Base-by-base conservation (phyloP, 2,888 invertebrate genomes). In the Itoplectis maculator region DNA sequence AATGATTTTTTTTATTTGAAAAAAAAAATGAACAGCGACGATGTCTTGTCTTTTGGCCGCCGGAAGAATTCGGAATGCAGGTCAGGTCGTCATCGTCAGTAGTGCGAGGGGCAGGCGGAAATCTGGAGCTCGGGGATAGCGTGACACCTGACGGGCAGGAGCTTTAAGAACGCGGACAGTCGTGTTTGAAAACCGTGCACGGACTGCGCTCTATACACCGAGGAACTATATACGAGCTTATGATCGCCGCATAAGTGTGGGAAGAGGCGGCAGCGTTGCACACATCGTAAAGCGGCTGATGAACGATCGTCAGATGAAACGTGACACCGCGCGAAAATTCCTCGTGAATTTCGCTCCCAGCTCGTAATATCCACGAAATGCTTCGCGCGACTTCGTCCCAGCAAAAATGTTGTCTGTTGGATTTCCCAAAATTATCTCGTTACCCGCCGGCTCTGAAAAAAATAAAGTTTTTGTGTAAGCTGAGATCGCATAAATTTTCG, bases 61-160 rank as follows among this genome's bases (percentile, higher is more conserved):
- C n/a, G 68, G 45, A 37, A 15, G 18, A 35, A 76, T 47, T 59
- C 18, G 59, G 42, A 76, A 81, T 82, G 74, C 78, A 78, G 82
- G 78, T 74, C 82, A 74, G 74, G 68, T 59, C 56, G 54, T 78
- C 18, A 76, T 76, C 68, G 37, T 76, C 68, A 23, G 20, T 9
- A 59, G 66, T 29, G 13, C 13, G 45, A 68, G 66, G 47, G 59
- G 37, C 18, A 37, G 47, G 18, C 37, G 59, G 15, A 45, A 76
- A 76, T 76, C 59, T 68, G 59, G 54, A 40, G 51, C 45, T 61
- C 40, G 72, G 54, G 54, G 85, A 85, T 90, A 81, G 89, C 90
- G 90, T 90, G 91, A 90, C 87, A 88, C 84, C 86, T 90, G 89
- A 90, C 86, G 85, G 88, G 87, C 88, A 88, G 87, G 86, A 87